Evolutionary conservation across 2,888 invertebrate species (phyloP).

Genomic region (Mesorhabditis sp.): DNA sequence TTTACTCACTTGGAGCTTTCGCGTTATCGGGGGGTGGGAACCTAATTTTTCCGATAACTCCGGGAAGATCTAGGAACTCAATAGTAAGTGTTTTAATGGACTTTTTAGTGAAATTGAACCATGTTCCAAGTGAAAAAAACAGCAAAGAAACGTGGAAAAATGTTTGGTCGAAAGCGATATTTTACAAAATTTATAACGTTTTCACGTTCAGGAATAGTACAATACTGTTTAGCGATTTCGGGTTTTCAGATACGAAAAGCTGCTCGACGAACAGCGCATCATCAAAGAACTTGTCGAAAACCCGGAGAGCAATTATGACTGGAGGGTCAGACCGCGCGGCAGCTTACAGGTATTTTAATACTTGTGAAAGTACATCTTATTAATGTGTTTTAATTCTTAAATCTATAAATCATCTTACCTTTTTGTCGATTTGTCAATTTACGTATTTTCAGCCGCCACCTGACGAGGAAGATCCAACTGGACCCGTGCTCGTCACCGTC

Average conservation of each 20-base stretch:
- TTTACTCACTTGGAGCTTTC: no score
- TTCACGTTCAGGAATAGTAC: no score
- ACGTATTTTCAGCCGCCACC: constrained; percentile 9
- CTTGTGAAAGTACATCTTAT: neutral
- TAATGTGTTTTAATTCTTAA: neutral
- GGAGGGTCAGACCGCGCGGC: constrained; percentile 37
- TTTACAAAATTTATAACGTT: no score
- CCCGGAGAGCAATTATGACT: constrained; percentile 36
- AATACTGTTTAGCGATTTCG: no score
- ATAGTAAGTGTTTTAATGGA: no score
- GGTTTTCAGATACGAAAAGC: constrained; percentile 33
- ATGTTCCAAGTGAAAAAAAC: no score
- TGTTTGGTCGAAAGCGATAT: no score
- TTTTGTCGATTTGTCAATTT: neutral
- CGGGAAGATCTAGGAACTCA: no score
- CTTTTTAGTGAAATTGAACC: no score
- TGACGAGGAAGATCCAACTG: constrained; percentile 15
- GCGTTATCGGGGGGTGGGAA: no score
- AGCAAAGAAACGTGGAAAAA: no score
- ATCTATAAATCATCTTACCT: neutral
- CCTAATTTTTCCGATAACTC: no score
- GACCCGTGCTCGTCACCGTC: constrained; percentile 34
- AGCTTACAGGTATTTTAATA: constrained; percentile 7
- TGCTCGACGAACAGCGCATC: constrained; percentile 44
- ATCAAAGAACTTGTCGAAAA: constrained; percentile 31